These are phyloP conservation scores for Gorsachius magnificus DNA, from an alignment of 2,797 vertebrate species.

Conservation along the genomic window DNA sequence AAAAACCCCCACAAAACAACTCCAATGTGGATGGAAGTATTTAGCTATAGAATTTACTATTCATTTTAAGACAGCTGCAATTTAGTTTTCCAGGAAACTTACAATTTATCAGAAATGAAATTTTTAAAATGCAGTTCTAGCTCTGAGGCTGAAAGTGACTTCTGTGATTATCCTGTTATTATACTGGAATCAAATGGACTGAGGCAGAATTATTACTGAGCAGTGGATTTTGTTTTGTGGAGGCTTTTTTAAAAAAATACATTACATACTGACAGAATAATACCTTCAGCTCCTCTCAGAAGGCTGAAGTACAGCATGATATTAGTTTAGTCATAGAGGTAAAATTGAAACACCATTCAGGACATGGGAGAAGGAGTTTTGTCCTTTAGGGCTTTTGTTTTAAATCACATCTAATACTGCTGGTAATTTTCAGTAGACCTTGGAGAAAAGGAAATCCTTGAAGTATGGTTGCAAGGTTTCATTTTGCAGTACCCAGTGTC, in stretches of 20 bases:
- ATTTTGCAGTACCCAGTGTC: neutral
- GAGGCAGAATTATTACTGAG: neutral
- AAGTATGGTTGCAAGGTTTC: neutral
- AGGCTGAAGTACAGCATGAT: neutral
- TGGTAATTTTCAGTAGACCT: neutral
- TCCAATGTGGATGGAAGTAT: neutral
- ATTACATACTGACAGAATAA: neutral
- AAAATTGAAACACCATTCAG: neutral
- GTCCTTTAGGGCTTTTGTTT: neutral
- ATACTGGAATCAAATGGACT: neutral
- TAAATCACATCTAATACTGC: neutral
- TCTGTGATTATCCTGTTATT: neutral
- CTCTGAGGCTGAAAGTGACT: neutral
- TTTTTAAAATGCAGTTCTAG: neutral
- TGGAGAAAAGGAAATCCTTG: neutral
- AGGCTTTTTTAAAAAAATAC: neutral
- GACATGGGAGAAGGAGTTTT: neutral
- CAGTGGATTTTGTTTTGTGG: neutral
- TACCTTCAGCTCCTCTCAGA: neutral
- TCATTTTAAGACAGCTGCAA: neutral
- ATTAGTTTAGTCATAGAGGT: neutral
- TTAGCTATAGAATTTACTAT: neutral
- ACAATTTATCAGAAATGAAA: neutral
- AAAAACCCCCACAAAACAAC: neutral
- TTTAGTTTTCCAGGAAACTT: constrained; percentile 3